A percentile compares a stretch with the other conserved stretches of the same genome.
phyloP scores from a whole-genome alignment of 2,888 invertebrate species.

The Pelosia muscerda region DNA sequence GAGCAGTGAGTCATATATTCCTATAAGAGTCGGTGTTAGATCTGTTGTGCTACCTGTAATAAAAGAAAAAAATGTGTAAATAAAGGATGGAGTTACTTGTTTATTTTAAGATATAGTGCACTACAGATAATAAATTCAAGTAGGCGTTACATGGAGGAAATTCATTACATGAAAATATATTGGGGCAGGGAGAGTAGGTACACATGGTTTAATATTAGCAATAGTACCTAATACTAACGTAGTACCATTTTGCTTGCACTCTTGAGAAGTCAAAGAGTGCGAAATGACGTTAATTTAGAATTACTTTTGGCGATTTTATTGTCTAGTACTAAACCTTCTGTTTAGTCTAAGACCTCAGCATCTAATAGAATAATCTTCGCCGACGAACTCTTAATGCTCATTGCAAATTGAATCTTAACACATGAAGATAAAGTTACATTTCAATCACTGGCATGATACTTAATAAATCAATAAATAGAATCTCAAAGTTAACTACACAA shows the following conservation, averaged over 20 bases:
- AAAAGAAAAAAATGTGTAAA: conserved; percentile 56
- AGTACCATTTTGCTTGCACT: too few relatives aligned
- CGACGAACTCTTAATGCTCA: not conserved
- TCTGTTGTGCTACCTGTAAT: conserved; percentile 94
- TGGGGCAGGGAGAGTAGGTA: too few relatives aligned
- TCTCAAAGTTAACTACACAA: conserved; percentile 20
- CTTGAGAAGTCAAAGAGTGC: too few relatives aligned
- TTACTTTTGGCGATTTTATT: too few relatives aligned
- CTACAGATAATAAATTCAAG: not conserved
- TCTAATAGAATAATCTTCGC: not conserved
- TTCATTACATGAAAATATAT: too few relatives aligned
- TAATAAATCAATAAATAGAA: conserved; percentile 21
- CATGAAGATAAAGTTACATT: not conserved
- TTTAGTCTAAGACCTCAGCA: too few relatives aligned
- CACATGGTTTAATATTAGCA: too few relatives aligned
- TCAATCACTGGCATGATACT: not conserved
- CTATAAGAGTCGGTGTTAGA: conserved; percentile 94
- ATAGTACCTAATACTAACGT: too few relatives aligned
- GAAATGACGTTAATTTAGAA: too few relatives aligned
- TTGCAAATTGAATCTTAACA: not conserved
- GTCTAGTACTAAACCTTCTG: too few relatives aligned
- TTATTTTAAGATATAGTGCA: not conserved
- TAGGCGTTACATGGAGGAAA: too few relatives aligned
- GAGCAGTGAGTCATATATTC: conserved; percentile 94
- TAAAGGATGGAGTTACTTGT: not conserved